Conservation (phyloP, 2,888 invertebrate species). For the Cylloceria caligata region DNA sequence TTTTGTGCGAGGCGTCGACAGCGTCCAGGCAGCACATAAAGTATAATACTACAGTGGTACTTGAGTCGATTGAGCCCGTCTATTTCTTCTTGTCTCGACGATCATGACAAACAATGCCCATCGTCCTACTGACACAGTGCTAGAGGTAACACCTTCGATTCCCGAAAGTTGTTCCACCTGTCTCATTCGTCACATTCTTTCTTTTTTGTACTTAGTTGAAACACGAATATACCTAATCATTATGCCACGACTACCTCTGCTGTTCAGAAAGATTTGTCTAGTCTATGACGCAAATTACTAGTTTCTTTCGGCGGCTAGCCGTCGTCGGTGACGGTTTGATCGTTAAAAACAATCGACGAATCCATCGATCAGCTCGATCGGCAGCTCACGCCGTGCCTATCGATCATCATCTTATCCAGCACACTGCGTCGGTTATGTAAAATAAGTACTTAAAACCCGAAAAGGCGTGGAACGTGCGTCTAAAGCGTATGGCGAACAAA, state of each 20-base stretch:
- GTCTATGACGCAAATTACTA: slow-evolving; percentile 39
- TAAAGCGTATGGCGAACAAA: neutral
- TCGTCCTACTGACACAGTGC: slow-evolving; percentile 26
- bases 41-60: neutral
- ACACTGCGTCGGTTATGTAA: slow-evolving; percentile 27
- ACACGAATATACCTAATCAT: slow-evolving; percentile 16
- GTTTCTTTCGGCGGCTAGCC: slow-evolving; percentile 44
- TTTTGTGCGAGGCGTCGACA: slow-evolving; percentile 45
- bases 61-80: slow-evolving; percentile 19
- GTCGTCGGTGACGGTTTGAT: slow-evolving; percentile 63
- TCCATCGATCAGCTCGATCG: slow-evolving; percentile 73
- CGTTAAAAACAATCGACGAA: slow-evolving; percentile 74
- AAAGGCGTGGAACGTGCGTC: neutral
- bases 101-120: slow-evolving; percentile 31
- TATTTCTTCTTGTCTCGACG: slow-evolving; percentile 23
- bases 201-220: neutral
- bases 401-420: slow-evolving; percentile 70
- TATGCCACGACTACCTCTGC: slow-evolving; percentile 4
- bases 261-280: slow-evolving; percentile 16
- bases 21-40: slow-evolving; percentile 16
- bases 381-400: slow-evolving; percentile 61
- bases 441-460: neutral
- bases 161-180: slow-evolving; percentile 22
- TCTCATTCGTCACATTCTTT: slow-evolving; percentile 18
- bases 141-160: slow-evolving; percentile 26